Evolutionary conservation across 2,888 invertebrate genomes (phyloP).

Genomic region (Apomyelois bistriatella): DNA sequence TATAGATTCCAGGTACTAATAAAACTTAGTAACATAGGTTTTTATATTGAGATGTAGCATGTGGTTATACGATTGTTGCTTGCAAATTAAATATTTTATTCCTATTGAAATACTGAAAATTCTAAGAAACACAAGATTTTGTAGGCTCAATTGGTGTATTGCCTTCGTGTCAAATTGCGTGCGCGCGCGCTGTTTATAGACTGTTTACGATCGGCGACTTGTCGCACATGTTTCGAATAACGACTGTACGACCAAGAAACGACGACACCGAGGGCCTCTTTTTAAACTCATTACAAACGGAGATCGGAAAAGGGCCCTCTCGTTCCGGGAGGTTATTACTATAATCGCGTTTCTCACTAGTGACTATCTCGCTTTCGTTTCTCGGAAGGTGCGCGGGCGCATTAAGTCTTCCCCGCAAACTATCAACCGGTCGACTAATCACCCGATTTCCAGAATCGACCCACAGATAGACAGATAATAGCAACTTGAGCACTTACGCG

Average conservation of each 20-base stretch:
- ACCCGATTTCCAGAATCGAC: constrained; percentile 67
- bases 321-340: constrained; percentile 72
- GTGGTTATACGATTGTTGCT: not conserved
- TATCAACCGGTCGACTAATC: constrained; percentile 68
- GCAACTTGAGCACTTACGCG: constrained; percentile 21
- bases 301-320: constrained; percentile 57
- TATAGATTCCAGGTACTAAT: not conserved
- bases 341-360: constrained; percentile 74
- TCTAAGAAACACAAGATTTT: not conserved
- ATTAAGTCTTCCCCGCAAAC: constrained; percentile 63
- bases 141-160: not conserved
- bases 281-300: constrained; percentile 22
- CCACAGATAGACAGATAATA: constrained; percentile 42
- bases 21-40: not conserved
- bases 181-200: constrained; percentile 2
- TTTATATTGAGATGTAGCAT: not conserved
- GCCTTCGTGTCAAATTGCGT: constrained; percentile 4
- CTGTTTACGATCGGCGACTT: constrained; percentile 1
- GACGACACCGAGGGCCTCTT: not conserved
- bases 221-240: constrained; percentile 5
- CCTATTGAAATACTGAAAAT: not conserved
- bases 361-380: constrained; percentile 73
- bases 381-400: constrained; percentile 59
- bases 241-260: not conserved
- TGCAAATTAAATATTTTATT: not conserved